Percentiles rank a stretch among this genome's conserved stretches.
Evolutionary conservation across 1,140 invertebrate genomes (phyloP).

Genomic region (Drosophila aff.): DNA sequence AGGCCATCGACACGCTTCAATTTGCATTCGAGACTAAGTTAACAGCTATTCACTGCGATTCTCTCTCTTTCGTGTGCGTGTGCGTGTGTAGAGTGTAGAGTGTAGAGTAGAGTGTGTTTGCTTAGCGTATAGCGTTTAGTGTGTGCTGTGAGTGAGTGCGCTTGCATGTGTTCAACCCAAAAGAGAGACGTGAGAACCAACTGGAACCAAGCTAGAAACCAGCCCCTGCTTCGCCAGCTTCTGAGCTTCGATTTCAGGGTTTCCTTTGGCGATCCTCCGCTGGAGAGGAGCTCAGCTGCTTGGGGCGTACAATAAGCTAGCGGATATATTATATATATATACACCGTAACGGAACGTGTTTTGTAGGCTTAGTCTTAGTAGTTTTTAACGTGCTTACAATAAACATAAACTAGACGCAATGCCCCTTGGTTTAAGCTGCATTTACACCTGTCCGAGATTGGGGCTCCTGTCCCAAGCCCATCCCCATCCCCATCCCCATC

Average conservation of each 20-base stretch:
- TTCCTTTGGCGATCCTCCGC: not conserved
- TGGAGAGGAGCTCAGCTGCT: slow-evolving; percentile 6
- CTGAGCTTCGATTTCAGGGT: slow-evolving; percentile 16
- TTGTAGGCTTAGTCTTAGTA: slow-evolving; percentile 53
- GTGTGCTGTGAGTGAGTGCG: slow-evolving; percentile 2
- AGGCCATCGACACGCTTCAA: slow-evolving; percentile 27
- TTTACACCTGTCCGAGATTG: slow-evolving; percentile 62
- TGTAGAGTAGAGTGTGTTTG: not conserved
- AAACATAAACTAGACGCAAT: slow-evolving; percentile 31
- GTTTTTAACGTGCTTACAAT: slow-evolving; percentile 55
- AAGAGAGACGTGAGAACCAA: slow-evolving; percentile 31
- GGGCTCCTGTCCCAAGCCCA: not conserved
- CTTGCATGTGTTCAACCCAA: slow-evolving; percentile 47
- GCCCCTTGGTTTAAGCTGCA: slow-evolving; percentile 66
- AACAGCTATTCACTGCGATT: slow-evolving; percentile 46
- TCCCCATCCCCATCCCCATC: not conserved
- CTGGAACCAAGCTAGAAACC: slow-evolving; percentile 28
- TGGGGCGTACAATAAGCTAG: slow-evolving; percentile 36
- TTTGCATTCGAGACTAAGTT: slow-evolving; percentile 48
- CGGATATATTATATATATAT: slow-evolving; percentile 17
- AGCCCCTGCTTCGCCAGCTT: slow-evolving; percentile 19
- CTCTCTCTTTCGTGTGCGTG: slow-evolving; percentile 30
- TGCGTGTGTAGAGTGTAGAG: not conserved
- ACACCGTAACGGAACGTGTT: slow-evolving; percentile 34
- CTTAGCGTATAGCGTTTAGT: not conserved